These are phyloP conservation scores for Discoglossus pictus DNA, from an alignment of 2,797 vertebrate genomes.

Conservation along the genomic window DNA sequence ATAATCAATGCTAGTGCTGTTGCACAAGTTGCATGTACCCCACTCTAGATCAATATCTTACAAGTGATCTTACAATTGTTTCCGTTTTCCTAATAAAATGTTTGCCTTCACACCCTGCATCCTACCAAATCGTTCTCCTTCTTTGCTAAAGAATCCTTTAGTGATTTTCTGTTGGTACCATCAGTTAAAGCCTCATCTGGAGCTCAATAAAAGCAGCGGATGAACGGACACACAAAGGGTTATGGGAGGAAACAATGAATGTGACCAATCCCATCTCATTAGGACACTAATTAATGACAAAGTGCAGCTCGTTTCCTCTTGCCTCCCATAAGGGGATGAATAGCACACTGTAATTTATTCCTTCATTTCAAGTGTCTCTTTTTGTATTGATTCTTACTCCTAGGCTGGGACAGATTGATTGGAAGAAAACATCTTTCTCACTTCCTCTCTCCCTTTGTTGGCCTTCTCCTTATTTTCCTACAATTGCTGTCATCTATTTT, in stretches of 20 bases:
- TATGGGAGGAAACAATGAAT: neutral
- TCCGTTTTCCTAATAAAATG: no score
- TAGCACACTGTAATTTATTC: constrained; percentile 11
- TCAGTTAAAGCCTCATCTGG: neutral
- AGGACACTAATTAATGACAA: constrained; percentile 3
- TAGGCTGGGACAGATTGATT: constrained; percentile 1
- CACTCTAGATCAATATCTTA: no score
- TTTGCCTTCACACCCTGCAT: no score
- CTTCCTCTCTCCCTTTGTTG: neutral
- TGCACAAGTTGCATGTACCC: no score
- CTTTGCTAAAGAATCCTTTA: no score
- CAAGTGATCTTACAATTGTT: no score
- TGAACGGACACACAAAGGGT: neutral
- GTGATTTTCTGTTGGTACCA: neutral
- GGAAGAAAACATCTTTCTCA: neutral
- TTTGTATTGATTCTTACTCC: constrained; percentile 7
- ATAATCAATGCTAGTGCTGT: no score
- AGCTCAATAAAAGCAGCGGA: neutral
- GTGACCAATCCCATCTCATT: constrained; percentile 1
- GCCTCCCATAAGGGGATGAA: constrained; percentile 7
- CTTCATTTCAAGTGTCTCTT: constrained; percentile 21
- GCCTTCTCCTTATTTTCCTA: neutral
- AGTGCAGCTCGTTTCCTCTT: neutral
- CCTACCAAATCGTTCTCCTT: no score
- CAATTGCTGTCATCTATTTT: neutral